A percentile compares a stretch with the other conserved stretches of the same genome.
Evolutionary conservation across 2,113 vertebrate species (phyloP).

Genomic region (Cairina moschata): DNA sequence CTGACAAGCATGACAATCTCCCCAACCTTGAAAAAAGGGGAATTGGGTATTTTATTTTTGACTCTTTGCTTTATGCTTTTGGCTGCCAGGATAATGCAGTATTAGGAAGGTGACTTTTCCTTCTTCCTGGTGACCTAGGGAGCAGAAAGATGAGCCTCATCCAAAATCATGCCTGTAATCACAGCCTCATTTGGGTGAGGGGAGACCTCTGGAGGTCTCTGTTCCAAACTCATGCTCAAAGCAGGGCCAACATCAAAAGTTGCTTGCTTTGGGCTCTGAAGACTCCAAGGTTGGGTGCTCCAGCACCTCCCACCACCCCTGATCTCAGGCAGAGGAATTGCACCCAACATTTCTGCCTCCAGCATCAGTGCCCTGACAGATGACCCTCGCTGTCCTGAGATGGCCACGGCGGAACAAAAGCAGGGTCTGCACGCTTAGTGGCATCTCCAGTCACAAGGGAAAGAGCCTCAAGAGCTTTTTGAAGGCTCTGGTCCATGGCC

Average conservation of each 20-base stretch:
- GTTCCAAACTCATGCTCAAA: not conserved
- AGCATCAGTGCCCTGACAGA: not conserved
- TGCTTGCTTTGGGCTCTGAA: not conserved
- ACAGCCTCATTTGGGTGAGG: not conserved
- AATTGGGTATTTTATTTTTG: constrained; percentile 21
- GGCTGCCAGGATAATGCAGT: constrained; percentile 23
- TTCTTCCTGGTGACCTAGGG: not conserved
- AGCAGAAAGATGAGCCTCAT: not conserved
- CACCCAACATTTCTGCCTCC: not conserved
- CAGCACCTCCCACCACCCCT: not conserved
- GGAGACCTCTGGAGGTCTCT: not conserved
- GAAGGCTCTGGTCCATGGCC: not conserved
- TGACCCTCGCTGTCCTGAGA: not conserved
- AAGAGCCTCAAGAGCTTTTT: not conserved
- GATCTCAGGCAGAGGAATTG: not conserved
- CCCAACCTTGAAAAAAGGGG: constrained; percentile 17
- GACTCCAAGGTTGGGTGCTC: not conserved
- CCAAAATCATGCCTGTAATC: not conserved
- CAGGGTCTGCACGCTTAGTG: not conserved
- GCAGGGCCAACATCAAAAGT: not conserved
- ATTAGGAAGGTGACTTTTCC: constrained; percentile 26
- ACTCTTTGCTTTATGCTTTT: constrained; percentile 28
- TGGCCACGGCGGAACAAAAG: not conserved
- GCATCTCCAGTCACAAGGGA: not conserved
- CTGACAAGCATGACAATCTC: constrained; percentile 65